phyloP scores from a whole-genome alignment of 1,140 invertebrate species.

The Ceratina australensis region DNA sequence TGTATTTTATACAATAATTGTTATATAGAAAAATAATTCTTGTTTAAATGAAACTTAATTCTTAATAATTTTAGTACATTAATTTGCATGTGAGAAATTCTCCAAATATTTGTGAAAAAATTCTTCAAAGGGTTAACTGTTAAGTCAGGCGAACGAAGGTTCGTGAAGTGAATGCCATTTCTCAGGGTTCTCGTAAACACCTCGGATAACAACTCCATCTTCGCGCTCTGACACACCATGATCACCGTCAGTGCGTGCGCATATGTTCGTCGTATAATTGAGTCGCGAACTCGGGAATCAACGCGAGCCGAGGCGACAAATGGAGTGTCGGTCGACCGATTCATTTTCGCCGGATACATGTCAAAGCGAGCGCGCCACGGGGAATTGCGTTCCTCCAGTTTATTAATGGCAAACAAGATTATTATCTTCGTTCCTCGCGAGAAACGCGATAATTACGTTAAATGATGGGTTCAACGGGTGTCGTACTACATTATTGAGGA shows the following conservation, averaged over 20 bases:
- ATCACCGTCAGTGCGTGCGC: not conserved
- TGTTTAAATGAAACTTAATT: no score
- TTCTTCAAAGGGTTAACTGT: no score
- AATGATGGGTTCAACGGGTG: conserved; percentile 10
- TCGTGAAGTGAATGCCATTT: conserved; percentile 8
- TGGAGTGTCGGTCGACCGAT: conserved; percentile 52
- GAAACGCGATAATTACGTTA: conserved; percentile 43
- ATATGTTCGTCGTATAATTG: conserved; percentile 45
- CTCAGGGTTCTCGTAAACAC: conserved; percentile 26
- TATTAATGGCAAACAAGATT: conserved; percentile 52
- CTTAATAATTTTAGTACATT: no score
- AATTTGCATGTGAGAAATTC: no score
- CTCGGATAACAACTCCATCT: not conserved
- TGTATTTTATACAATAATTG: no score
- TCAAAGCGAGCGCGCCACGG: conserved; percentile 29
- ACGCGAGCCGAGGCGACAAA: conserved; percentile 37
- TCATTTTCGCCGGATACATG: conserved; percentile 51
- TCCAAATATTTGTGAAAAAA: no score
- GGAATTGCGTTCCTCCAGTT: conserved; percentile 25
- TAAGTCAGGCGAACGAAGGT: conserved; percentile 5
- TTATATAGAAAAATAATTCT: no score
- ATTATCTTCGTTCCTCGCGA: conserved; percentile 26
- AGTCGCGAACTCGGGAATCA: conserved; percentile 39
- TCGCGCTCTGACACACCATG: conserved; percentile 1
- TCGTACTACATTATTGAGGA: not conserved